Conservation (phyloP, 2,113 vertebrate genomes). For the Lynx canadensis region DNA sequence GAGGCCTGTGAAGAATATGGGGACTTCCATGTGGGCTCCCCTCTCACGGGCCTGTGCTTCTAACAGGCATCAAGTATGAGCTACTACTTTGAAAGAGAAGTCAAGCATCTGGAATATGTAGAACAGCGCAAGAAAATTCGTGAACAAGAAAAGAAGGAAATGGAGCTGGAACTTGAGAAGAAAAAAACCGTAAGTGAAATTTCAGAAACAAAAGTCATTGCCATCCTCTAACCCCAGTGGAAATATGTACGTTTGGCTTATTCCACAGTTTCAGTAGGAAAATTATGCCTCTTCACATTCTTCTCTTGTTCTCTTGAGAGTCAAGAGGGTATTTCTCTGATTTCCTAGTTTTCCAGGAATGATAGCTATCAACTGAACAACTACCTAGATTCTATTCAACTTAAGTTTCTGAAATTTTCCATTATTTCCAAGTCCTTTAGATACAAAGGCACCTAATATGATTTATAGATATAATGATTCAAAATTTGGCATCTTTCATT, state of each 20-base stretch:
- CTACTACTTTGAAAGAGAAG: constrained; percentile 90
- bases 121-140: constrained; percentile 82
- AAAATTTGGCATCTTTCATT: not conserved
- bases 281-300: not conserved
- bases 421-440: not conserved
- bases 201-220: not conserved
- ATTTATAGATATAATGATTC: not conserved
- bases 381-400: not conserved
- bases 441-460: not conserved
- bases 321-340: not conserved
- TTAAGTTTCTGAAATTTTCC: not conserved
- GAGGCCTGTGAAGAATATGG: not conserved
- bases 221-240: not conserved
- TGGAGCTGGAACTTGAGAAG: constrained; percentile 76
- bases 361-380: not conserved
- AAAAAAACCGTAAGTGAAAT: constrained; percentile 85
- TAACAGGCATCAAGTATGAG: constrained; percentile 84
- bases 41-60: constrained; percentile 40
- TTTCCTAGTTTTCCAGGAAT: not conserved
- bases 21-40: not conserved
- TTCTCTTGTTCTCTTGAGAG: not conserved
- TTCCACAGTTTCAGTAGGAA: not conserved
- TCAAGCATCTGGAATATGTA: constrained; percentile 86
- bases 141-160: constrained; percentile 78
- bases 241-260: not conserved